Evolutionary conservation across 2,797 vertebrate species (phyloP).

Genomic region (Squalus acanthias): DNA sequence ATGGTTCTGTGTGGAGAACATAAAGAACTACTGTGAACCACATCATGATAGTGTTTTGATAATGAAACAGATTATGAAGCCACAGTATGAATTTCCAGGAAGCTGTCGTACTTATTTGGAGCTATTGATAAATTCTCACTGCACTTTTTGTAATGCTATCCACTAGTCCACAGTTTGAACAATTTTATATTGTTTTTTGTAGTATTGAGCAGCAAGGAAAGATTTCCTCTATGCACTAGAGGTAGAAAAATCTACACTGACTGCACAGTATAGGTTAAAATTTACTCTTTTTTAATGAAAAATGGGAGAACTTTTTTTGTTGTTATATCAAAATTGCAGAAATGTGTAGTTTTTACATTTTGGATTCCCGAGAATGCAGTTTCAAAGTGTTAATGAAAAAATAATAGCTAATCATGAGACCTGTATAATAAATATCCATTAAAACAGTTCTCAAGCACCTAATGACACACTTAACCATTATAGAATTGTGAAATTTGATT

Average conservation of each 20-base stretch:
- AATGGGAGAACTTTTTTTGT: not conserved
- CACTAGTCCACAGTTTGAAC: not conserved
- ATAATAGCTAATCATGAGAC: not conserved
- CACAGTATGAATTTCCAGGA: not conserved
- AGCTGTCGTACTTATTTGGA: not conserved
- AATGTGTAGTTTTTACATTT: not conserved
- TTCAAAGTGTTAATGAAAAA: not conserved
- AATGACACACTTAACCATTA: not conserved
- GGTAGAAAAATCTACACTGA: not conserved
- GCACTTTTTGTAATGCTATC: not conserved
- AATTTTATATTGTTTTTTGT: not conserved
- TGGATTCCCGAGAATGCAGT: not conserved
- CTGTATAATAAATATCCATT: not conserved
- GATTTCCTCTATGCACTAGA: not conserved
- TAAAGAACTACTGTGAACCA: conserved; percentile 31
- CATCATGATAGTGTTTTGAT: not conserved
- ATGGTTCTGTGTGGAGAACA: not conserved
- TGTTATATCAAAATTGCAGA: not conserved
- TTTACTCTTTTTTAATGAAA: not conserved
- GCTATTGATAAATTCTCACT: not conserved
- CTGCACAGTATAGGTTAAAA: not conserved
- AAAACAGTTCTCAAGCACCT: not conserved
- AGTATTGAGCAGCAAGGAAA: not conserved
- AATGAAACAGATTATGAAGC: not conserved
- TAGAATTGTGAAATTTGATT: not conserved